Evolutionary conservation across 2,888 invertebrate genomes (phyloP).

Genomic region (Latrodectus hesperus): DNA sequence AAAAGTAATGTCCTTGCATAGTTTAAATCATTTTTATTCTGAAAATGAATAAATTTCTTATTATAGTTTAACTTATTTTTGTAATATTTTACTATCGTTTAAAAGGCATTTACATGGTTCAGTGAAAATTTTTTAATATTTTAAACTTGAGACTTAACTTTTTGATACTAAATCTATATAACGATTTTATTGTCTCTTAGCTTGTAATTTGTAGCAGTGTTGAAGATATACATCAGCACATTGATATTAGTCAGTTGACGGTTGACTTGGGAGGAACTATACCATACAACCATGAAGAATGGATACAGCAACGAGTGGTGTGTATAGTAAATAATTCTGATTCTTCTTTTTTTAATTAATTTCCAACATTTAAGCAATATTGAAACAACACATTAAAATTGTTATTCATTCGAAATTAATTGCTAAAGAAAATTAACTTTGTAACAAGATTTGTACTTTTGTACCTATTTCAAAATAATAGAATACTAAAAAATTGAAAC

Average conservation of each 20-base stretch:
- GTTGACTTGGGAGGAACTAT: slow-evolving; percentile 91
- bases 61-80: neutral
- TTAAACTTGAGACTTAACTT: neutral
- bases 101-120: neutral
- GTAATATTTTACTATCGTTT: neutral
- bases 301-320: slow-evolving; percentile 97
- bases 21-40: too few relatives aligned
- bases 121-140: neutral
- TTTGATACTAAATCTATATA: neutral
- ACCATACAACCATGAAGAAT: slow-evolving; percentile 93
- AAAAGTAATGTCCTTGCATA: too few relatives aligned
- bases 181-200: slow-evolving; percentile 73
- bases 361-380: too few relatives aligned
- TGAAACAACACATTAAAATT: too few relatives aligned
- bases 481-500: too few relatives aligned
- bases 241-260: slow-evolving; percentile 89
- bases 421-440: too few relatives aligned
- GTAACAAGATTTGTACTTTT: too few relatives aligned
- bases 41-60: too few relatives aligned
- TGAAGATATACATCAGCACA: slow-evolving; percentile 88
- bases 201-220: slow-evolving; percentile 87
- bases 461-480: too few relatives aligned
- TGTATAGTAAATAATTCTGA: slow-evolving; percentile 74
- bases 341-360: neutral
- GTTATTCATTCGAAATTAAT: too few relatives aligned